Percentiles rank a stretch among this genome's conserved stretches.
These are phyloP conservation scores for Apis florea DNA, from an alignment of 1,140 invertebrate genomes.

Conservation along the genomic window DNA sequence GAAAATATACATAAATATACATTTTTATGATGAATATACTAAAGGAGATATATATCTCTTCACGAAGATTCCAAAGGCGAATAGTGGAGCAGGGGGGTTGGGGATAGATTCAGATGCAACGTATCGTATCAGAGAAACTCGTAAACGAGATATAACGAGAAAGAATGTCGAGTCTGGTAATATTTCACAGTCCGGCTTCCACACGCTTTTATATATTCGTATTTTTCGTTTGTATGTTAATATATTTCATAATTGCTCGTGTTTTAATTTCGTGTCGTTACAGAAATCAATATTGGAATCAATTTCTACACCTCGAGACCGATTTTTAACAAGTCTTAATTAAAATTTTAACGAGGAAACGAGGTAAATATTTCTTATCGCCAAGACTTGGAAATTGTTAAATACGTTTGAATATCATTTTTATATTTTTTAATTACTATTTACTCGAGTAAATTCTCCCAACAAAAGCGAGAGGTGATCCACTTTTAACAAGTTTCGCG, in stretches of 20 bases:
- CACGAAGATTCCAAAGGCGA: conserved; percentile 40
- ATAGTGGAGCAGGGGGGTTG: neutral
- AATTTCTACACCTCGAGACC: neutral
- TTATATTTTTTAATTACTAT: neutral
- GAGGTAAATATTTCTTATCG: neutral
- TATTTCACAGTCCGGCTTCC: conserved; percentile 39
- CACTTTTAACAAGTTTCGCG: neutral
- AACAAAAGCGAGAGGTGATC: no score
- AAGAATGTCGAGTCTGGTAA: conserved; percentile 37
- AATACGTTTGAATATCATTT: neutral
- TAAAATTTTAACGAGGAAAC: conserved; percentile 4
- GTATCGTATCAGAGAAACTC: conserved; percentile 35
- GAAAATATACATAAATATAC: conserved; percentile 65
- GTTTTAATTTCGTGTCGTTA: neutral
- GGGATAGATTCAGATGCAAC: conserved; percentile 18
- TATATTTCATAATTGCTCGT: neutral
- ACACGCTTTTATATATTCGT: neutral
- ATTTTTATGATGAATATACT: conserved; percentile 69
- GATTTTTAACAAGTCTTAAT: neutral
- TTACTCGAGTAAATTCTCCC: neutral
- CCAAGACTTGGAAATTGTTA: neutral
- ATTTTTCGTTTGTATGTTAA: neutral
- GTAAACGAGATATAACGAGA: conserved; percentile 38
- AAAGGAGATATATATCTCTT: conserved; percentile 27
- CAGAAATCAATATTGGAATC: neutral